Percentiles rank a stretch among this genome's conserved stretches.
These are phyloP conservation scores for Bubo bubo DNA, from an alignment of 2,113 vertebrate genomes.

Conservation along the genomic window DNA sequence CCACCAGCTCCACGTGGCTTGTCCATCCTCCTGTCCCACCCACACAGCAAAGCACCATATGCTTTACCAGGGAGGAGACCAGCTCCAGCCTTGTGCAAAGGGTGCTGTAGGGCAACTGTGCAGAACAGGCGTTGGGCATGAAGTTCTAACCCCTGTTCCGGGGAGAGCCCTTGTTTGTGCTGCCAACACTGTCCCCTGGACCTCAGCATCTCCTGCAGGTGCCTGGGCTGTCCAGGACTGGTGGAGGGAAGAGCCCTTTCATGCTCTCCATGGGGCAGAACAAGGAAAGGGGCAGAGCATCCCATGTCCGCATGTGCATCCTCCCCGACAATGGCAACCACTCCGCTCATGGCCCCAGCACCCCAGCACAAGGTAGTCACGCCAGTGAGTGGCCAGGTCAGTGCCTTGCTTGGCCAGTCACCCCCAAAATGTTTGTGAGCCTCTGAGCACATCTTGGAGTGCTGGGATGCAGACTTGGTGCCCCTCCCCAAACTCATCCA, in stretches of 20 bases:
- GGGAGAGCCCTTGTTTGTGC: no score
- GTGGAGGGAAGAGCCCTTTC: background rate
- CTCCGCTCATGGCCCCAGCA: background rate
- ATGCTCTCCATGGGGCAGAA: background rate
- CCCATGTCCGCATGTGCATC: background rate
- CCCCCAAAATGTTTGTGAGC: background rate
- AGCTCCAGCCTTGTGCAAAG: background rate
- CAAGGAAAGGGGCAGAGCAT: background rate
- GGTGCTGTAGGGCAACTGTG: background rate
- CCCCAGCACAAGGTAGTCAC: background rate
- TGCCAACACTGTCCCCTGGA: background rate
- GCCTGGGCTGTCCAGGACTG: background rate
- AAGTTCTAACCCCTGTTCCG: background rate
- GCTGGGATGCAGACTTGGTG: background rate
- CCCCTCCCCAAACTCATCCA: background rate
- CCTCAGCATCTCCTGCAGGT: background rate
- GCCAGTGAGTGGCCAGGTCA: background rate
- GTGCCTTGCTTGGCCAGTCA: background rate
- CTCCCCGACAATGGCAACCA: fast-evolving
- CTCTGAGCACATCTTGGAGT: background rate
- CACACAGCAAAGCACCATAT: fast-evolving
- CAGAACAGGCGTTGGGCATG: background rate
- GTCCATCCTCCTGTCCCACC: background rate
- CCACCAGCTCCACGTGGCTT: background rate
- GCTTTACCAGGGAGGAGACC: background rate